Evolutionary conservation across 1,140 invertebrate species (phyloP), one percentile per base, ranked within the genome.

Genomic region (Polypedilum vanderplanki): DNA sequence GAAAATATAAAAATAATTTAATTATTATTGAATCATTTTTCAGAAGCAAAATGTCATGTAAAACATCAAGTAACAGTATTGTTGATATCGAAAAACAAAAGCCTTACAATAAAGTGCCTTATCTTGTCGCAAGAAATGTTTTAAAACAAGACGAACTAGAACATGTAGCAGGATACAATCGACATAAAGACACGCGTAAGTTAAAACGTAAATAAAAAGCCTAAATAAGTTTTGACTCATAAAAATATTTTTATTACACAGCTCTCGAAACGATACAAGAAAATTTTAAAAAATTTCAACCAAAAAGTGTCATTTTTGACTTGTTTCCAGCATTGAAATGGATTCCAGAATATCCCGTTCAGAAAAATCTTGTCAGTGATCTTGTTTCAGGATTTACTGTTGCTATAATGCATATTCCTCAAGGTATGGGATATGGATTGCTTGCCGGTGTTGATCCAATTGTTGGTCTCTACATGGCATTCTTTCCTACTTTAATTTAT

Each of bases 371-470:
- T 41, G 67, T 88, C 0, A 81, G 84, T 2, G 90, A 93, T 83
- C 78, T 90, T n/a, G 86, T 90, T 18, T 85, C 90, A 7, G 94
- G 93, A 12, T 83, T 91, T 74, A 95, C 93, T 2, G 90, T 94
- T 3, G 91, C 91, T 12, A 88, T 95, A 76, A 91, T 96, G 89
- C 93, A 95, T 78, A 93, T 96, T 79, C 93, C 93, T 1, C 93
- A 95, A 94, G 93, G 94, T 75, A 94, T 97, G 90, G 94, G 94
- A 0, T 98, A 98, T 84, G 93, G 93, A 7, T 83, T 98, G 74
- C 81, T 98, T 70, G 94, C 92, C 0, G 91, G 91, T 76, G 89
- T 97, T 1, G 90, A 92, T 0, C 92, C 96, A 0, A 91, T 97
- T 40, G 88, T 91, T 75, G 97, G 97, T 5, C 88, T 98, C 3